Percentiles rank a stretch among this genome's conserved stretches.
phyloP scores from a whole-genome alignment of 1,140 invertebrate species.

The Schlechtendalia chinensis region DNA sequence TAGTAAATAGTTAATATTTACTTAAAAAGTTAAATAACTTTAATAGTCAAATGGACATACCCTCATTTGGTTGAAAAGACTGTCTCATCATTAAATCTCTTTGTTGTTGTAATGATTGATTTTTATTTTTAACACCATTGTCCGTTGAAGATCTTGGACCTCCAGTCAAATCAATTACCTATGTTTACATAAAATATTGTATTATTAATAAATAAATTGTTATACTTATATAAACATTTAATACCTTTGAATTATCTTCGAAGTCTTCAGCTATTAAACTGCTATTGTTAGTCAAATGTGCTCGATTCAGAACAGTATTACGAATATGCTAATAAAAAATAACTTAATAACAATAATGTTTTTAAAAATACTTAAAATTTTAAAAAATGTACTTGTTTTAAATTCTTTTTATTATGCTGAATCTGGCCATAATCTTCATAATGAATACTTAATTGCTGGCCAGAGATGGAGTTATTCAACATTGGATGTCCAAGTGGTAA shows the following conservation, averaged over 20 bases:
- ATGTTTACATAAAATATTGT: neutral
- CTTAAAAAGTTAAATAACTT: too few relatives aligned
- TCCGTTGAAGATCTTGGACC: conserved; percentile 55
- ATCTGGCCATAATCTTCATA: conserved; percentile 64
- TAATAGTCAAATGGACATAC: conserved; percentile 53
- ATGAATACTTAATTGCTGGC: conserved; percentile 58
- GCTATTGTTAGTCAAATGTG: conserved; percentile 59
- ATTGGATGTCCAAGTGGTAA: conserved; percentile 91
- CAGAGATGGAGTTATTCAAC: conserved; percentile 62
- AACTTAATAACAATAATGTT: neutral
- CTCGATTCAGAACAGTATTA: conserved; percentile 80
- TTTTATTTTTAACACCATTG: conserved; percentile 52
- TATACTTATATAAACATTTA: neutral
- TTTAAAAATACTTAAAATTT: neutral
- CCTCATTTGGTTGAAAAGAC: conserved; percentile 61
- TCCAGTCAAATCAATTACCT: conserved; percentile 74
- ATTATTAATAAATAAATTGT: neutral
- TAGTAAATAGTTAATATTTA: too few relatives aligned
- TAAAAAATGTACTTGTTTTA: conserved; percentile 61
- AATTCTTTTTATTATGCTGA: conserved; percentile 63
- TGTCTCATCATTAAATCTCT: conserved; percentile 65
- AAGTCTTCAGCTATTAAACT: conserved; percentile 32
- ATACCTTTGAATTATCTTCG: conserved; percentile 38
- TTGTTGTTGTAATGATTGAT: conserved; percentile 62
- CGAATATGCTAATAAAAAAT: conserved; percentile 72